Evolutionary conservation across 2,888 invertebrate genomes (phyloP).

Genomic region (Perizoma flavofasciatum): DNA sequence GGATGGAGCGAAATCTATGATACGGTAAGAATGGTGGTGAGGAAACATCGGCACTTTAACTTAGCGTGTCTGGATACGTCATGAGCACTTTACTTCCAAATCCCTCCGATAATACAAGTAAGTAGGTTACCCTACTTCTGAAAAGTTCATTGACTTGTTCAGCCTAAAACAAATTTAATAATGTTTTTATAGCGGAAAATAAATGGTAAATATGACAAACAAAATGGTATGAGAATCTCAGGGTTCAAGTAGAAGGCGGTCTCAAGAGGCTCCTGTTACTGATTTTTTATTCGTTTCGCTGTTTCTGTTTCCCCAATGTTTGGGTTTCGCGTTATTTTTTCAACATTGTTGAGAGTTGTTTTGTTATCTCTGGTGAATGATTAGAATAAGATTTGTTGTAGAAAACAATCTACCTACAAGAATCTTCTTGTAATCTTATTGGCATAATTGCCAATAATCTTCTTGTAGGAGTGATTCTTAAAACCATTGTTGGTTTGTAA

Average conservation of each 20-base stretch:
- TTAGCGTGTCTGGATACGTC: too few species aligned
- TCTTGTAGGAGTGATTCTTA: too few species aligned
- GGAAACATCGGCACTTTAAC: too few species aligned
- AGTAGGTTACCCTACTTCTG: too few species aligned
- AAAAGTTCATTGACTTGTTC: background rate
- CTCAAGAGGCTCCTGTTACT: conserved; percentile 36
- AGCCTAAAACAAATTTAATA: background rate
- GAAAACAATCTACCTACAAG: too few species aligned
- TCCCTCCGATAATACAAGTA: too few species aligned
- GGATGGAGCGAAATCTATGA: too few species aligned
- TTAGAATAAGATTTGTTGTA: background rate
- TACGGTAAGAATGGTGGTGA: too few species aligned
- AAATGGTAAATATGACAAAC: conserved; percentile 34
- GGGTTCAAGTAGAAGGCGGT: conserved; percentile 23
- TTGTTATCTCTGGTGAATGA: conserved; percentile 20
- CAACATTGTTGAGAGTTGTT: conserved; percentile 34
- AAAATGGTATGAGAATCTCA: conserved; percentile 34
- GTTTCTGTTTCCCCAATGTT: conserved; percentile 33
- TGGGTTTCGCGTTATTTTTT: conserved; percentile 34
- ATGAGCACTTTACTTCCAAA: too few species aligned
- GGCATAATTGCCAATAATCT: too few species aligned
- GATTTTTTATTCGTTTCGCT: conserved; percentile 35
- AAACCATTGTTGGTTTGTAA: too few species aligned
- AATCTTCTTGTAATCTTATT: too few species aligned
- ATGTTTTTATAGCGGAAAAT: conserved; percentile 23